Evolutionary conservation across 23 tunicate genomes (phyloP), one percentile per base, ranked within the genome.

Genomic region (Halocynthia roretzi): DNA sequence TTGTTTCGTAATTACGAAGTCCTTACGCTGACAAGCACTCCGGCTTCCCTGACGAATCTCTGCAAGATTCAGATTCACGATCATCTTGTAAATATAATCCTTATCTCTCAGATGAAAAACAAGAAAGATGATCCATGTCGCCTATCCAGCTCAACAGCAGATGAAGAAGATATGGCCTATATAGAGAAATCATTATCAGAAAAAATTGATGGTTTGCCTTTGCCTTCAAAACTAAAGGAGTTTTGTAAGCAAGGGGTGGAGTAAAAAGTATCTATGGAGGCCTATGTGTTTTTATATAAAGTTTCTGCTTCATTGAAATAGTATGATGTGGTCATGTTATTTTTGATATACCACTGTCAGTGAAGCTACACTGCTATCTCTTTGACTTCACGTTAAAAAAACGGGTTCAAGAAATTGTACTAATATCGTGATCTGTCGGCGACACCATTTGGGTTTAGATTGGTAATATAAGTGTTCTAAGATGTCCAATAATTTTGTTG

Each of bases 1-100:
- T 63, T 91, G 7, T 91, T 81, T 65, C 75, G 90, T 10, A 74
- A 85, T 51, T 91, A 85, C 48, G 97, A 91, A 65, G 90, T 77
- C 22, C 71, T 91, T 52, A 84, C 84, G 7, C 53, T 91, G 48
- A 81, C 76, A 11, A 69, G 71, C 70, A 84, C 86, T 50, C 97
- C 97, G 6, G 88, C 88, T 21, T 49, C 80, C 10, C 65, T 89
- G 8, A 15, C 53, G 5, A 71, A 64, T 7, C 20, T 83, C 51
- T 80, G 88, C 77, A 62, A 56, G 44, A 44, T 60, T 23, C 20
- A 49, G 9, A 77, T 77, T 22, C 68, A 64, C 12, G 56, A 74
- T 20, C 62, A 74, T 31, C 62, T 74, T 50, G 71, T 19, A 12
- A 14, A 67, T 21, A 12, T 31, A 31, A 31, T 31, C 44, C 44